Base-by-base conservation (phyloP, 2,797 vertebrate genomes). In the Poeciliopsis presidionis region DNA sequence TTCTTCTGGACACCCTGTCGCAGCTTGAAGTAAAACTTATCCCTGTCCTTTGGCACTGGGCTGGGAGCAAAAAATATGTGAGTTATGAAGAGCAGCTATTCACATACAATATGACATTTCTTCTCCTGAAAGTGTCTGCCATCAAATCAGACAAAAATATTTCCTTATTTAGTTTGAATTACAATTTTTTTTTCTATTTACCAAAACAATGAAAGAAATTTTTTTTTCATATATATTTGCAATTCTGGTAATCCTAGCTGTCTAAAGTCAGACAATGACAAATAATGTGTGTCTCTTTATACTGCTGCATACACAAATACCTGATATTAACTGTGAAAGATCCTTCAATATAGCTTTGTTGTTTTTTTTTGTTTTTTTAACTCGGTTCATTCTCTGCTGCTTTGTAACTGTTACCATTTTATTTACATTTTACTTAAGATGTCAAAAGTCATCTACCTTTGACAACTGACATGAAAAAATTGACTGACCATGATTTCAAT, bases 11-110 rank as follows among this genome's bases (percentile, higher is more conserved):
- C 90, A 69, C 97, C 94, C 91, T 99, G 98, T 20, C 98, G 97
- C 79, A 99, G 94, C 89, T 99, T 99, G 92, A 99, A 99, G 94
- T 97, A 99, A 79, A 97, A 96, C 92, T 99, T 99, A 51, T 99
- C 98, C 95, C 98, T 95, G 83, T 99, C 98, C 91, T 99, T 99
- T 12, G 98, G 98, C 76, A 99, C 98, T 12, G 97, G 95, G 86
- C 98, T 99, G 91, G 84, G 75, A 73, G 75, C 53, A 73, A 79
- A 61, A 46, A 61, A 61, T 16, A 20, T 33, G 8, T 7, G 5
- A 63, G 18, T 22, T 11, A 33, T 13, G 36, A 51, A 18, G 4
- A 74, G 45, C 36, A 46, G 39, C 2, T 73, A 36, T 36, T 25
- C 39, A 70, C 22, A 45, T 14, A 70, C 41, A 45, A 14, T 45